Base-by-base conservation (phyloP, 2,797 vertebrate genomes). In the Urophycis tenuis region DNA sequence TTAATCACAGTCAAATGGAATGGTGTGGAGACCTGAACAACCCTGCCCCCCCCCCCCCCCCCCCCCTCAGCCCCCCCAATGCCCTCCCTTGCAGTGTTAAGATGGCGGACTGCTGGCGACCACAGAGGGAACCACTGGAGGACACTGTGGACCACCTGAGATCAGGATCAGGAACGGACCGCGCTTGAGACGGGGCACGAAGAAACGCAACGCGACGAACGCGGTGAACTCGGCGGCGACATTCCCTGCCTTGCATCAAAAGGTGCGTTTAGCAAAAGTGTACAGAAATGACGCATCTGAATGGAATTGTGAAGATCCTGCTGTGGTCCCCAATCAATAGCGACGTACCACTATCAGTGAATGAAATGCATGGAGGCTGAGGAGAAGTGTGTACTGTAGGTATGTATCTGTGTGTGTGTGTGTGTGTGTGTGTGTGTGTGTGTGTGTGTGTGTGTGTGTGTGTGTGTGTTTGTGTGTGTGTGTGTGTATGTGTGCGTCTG, bases 231-330 rank as follows among this genome's bases (percentile, higher is more conserved):
- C 19, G 22, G 53, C 22, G 1, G 10, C 22, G 3, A 73, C 79
- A 78, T 76, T 74, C 17, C 15, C 53, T 70, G 53, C 71, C 75
- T 76, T 71, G 79, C 67, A 86, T 90, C 83, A 85, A 81, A 84
- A 79, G 81, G 67, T 69, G 83, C 75, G 86, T 88, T 82, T 83
- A 78, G 25, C 15, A 31, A 74, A 29, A 75, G 60, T 86, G 84
- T 81, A 71, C 77, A 74, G 71, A 74, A 81, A 77, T 85, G 81
- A 85, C 80, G 82, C 36, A 73, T 83, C 77, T 84, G 85, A 89
- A 84, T 85, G 85, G 78, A 85, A 84, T 87, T 89, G 67, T 88
- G 87, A 90, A 88, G 84, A 87, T 87, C 85, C 84, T 64, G 79
- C 81, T 74, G 85, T 74, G 77, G 76, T 78, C 76, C 74, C 81